Base-by-base conservation (phyloP, 2,888 invertebrate genomes). In the Clistopyga incitator region DNA sequence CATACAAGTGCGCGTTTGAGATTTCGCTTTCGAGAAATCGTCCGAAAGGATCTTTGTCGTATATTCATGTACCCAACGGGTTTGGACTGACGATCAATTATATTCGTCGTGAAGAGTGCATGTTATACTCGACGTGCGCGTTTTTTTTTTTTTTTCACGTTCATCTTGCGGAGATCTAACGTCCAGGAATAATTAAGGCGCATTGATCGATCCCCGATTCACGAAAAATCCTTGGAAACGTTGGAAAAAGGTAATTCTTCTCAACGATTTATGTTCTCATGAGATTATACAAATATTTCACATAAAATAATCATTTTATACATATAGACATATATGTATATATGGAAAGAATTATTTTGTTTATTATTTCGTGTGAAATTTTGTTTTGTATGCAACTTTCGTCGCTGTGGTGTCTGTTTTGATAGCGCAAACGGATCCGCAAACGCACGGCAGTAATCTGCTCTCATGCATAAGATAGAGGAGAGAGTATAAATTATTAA, bases 401-500 rank as follows among this genome's bases (percentile, higher is more conserved):
- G 29, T 59, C 20, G 42, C 18, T 23, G 20, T 29, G 10, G 38
- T 20, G 20, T 70, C 20, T 20, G 56, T 50, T 75, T 78, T 47
- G 75, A 82, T 76, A 79, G 34, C 65, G 47, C 59, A 67, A 42
- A 3, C 23, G 18, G 34, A 76, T 64, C 68, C 68, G 52, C 52
- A 50, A 65, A 65, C 68, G 75, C 70, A 29, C 77, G 34, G 59
- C 29, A 70, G 54, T 68, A 77, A 85, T 86, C 84, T 84, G 79
- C 81, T 78, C 78, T 84, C 83, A 80, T 84, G 79, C 76, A 82
- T 83, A 86, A 38, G 76, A 81, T 68, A 84, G 83, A 86, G 81
- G 86, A 82, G 83, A 68, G 56, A 81, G 67, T 78, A 59, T 52
- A 59, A 42, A 76, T 77, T 86, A 88, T 88, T 87, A 88, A 85